A percentile compares a stretch with the other conserved stretches of the same genome.
These are phyloP conservation scores for Eristalinus sepulchralis DNA, from an alignment of 2,888 invertebrate genomes.

Conservation along the genomic window DNA sequence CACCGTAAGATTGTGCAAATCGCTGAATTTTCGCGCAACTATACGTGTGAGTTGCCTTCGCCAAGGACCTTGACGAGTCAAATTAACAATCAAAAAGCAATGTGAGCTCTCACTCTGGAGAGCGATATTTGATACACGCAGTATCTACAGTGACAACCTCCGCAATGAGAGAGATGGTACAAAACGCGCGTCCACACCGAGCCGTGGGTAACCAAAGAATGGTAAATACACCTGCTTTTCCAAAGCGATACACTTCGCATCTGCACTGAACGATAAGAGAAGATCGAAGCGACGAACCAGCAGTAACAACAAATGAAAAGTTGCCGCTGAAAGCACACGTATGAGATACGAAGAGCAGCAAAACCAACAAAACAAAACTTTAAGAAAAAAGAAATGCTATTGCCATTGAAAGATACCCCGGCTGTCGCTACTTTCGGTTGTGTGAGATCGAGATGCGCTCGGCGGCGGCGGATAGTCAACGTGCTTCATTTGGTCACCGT, in stretches of 20 bases:
- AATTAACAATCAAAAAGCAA: background rate
- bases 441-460: slow-evolving; percentile 55
- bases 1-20: background rate
- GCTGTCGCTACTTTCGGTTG: slow-evolving; percentile 61
- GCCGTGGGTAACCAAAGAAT: slow-evolving; percentile 81
- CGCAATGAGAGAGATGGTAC: slow-evolving; percentile 41
- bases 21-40: background rate
- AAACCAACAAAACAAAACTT: slow-evolving; percentile 18
- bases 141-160: slow-evolving; percentile 59
- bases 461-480: slow-evolving; percentile 18
- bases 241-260: slow-evolving; percentile 81
- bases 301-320: slow-evolving; percentile 60
- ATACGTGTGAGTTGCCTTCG: background rate
- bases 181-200: slow-evolving; percentile 80
- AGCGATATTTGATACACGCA: slow-evolving; percentile 41
- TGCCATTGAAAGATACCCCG: slow-evolving; percentile 57
- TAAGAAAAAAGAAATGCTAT: slow-evolving; percentile 59
- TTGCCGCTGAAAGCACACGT: slow-evolving; percentile 63
- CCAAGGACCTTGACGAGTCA: slow-evolving; percentile 27
- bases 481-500: slow-evolving; percentile 55
- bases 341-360: slow-evolving; percentile 37
- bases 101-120: slow-evolving; percentile 36
- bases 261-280: slow-evolving; percentile 71
- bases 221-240: slow-evolving; percentile 82
- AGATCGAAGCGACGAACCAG: slow-evolving; percentile 72